These are phyloP conservation scores for Esox masquinongy DNA, from an alignment of 2,797 vertebrate species.

Conservation along the genomic window DNA sequence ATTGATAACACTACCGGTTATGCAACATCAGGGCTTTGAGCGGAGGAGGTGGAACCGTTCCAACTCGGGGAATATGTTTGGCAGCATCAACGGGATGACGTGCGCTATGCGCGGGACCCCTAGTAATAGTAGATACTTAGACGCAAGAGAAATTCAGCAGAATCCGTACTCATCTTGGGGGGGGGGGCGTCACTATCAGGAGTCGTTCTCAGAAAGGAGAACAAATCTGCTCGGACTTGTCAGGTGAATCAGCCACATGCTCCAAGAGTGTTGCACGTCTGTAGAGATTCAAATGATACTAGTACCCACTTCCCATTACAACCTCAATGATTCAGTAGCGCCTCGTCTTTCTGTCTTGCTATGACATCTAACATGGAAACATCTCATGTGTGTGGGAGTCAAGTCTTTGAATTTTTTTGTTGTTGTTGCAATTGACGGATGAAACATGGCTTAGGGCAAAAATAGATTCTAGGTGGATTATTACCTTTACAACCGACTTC, in stretches of 20 bases:
- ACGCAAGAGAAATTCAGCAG: not conserved
- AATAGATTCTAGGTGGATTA: constrained; percentile 16
- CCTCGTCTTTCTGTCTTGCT: constrained; percentile 21
- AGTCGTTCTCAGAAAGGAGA: not conserved
- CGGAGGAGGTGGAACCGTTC: constrained; percentile 40
- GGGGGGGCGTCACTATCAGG: not conserved
- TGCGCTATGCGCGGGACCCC: not conserved
- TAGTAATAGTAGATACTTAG: not conserved
- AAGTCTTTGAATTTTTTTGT: not conserved
- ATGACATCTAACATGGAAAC: constrained; percentile 14
- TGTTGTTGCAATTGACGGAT: not conserved
- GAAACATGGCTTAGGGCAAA: not conserved
- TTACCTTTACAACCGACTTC: constrained; percentile 9
- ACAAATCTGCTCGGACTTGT: not conserved
- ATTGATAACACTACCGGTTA: constrained; percentile 61
- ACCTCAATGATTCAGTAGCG: not conserved
- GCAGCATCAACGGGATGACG: constrained; percentile 3
- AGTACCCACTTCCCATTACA: not conserved
- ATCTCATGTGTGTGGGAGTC: constrained; percentile 25
- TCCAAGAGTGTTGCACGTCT: not conserved
- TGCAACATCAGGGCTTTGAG: constrained; percentile 47
- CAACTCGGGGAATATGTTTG: not conserved
- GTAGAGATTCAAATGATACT: not conserved
- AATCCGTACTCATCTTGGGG: not conserved
- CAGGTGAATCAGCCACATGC: not conserved